These are phyloP conservation scores for Amphiprion clarkii DNA, from an alignment of 2,797 vertebrate genomes.

Conservation along the genomic window DNA sequence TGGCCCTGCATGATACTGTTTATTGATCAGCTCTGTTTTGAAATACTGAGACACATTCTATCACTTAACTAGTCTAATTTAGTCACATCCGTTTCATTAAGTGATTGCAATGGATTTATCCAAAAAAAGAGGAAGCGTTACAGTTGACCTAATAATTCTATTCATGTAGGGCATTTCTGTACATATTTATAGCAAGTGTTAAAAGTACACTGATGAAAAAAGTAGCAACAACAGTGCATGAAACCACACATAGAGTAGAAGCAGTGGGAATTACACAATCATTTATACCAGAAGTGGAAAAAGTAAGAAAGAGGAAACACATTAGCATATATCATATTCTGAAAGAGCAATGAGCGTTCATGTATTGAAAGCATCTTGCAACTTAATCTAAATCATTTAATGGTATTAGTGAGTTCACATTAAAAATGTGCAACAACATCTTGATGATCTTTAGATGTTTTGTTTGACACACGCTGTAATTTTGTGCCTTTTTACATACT, in stretches of 20 bases:
- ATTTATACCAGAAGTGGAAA: neutral
- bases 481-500: neutral
- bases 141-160: neutral
- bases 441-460: neutral
- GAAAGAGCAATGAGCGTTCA: neutral
- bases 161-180: neutral
- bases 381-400: neutral
- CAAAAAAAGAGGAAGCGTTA: neutral
- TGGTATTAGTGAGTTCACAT: neutral
- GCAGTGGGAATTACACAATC: neutral
- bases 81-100: neutral
- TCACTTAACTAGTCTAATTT: neutral
- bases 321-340: neutral
- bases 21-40: neutral
- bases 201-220: too few species aligned
- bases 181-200: too few species aligned
- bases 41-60: neutral
- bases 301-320: slow-evolving; percentile 1
- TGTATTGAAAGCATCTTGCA: neutral
- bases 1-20: neutral
- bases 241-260: neutral
- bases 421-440: neutral
- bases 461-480: neutral
- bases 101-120: neutral
- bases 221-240: neutral